phyloP scores from a whole-genome alignment of 2,888 invertebrate species.

The Drosophila silvestris region DNA sequence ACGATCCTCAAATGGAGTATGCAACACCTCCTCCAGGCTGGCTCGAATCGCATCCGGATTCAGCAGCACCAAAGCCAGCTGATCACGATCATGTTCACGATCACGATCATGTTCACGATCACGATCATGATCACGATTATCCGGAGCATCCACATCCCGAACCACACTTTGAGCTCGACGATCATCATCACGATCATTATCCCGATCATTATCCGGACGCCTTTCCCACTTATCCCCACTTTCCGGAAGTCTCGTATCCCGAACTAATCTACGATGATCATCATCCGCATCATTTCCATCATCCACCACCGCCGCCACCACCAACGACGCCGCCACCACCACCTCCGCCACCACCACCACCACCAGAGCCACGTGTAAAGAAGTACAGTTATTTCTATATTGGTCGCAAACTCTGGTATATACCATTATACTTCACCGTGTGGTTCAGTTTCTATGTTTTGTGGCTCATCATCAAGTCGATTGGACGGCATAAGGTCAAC shows the following conservation, averaged over 20 bases:
- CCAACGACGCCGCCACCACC: conserved; percentile 64
- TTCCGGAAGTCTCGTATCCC: conserved; percentile 71
- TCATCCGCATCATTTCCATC: conserved; percentile 63
- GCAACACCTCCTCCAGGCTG: conserved; percentile 84
- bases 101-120: conserved; percentile 58
- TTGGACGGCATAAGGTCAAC: conserved; percentile 88
- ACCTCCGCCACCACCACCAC: conserved; percentile 64
- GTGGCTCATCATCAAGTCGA: conserved; percentile 88
- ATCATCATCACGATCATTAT: conserved; percentile 56
- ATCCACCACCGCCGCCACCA: conserved; percentile 75
- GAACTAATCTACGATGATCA: conserved; percentile 73
- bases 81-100: conserved; percentile 65
- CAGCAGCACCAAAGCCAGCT: conserved; percentile 60
- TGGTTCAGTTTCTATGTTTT: conserved; percentile 88
- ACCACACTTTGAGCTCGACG: conserved; percentile 34
- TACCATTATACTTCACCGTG: conserved; percentile 90
- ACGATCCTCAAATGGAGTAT: conserved; percentile 82
- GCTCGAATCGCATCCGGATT: conserved; percentile 79
- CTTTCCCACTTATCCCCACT: conserved; percentile 45
- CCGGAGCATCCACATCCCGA: conserved; percentile 53
- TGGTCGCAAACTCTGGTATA: conserved; percentile 90
- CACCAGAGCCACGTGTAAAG: conserved; percentile 85
- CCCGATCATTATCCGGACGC: conserved; percentile 52
- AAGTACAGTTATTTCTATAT: conserved; percentile 90
- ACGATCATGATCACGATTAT: conserved; percentile 56